phyloP scores from a whole-genome alignment of 1,140 invertebrate species.

The Philotrypesis tridentata region DNA sequence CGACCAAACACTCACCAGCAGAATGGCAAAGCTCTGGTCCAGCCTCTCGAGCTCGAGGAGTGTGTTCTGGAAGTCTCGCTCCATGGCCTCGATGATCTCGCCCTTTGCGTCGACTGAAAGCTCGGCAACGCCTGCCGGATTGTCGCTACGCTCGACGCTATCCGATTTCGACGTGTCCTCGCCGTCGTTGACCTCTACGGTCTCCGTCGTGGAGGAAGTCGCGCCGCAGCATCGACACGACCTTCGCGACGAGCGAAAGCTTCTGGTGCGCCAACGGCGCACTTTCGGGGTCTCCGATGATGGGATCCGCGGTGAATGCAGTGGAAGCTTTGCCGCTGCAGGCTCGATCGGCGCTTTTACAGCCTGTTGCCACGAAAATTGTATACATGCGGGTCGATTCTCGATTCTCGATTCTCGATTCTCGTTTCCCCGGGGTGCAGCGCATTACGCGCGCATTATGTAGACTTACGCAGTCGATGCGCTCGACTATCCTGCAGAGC shows the following conservation, averaged over 20 bases:
- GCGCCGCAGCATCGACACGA: not conserved
- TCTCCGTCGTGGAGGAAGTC: not conserved
- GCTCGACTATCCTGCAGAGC: not conserved
- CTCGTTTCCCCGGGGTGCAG: no score
- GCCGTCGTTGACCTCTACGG: not conserved
- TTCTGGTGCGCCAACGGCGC: not conserved
- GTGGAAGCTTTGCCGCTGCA: not conserved
- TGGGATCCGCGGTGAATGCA: not conserved
- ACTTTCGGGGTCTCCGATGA: not conserved
- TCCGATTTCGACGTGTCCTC: not conserved
- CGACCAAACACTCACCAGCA: not conserved
- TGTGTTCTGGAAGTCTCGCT: not conserved
- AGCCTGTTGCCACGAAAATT: not conserved
- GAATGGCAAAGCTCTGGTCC: not conserved
- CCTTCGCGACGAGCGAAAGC: not conserved
- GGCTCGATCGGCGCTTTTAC: not conserved
- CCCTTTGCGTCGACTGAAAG: not conserved
- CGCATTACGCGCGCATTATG: no score
- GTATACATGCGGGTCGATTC: no score
- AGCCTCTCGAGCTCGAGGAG: slow-evolving; percentile 2
- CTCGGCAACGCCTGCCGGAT: not conserved
- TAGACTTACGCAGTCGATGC: not conserved
- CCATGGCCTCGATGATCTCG: slow-evolving; percentile 10
- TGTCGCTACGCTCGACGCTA: not conserved
- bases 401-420: no score